Percentiles rank a stretch among this genome's conserved stretches.
Conservation (phyloP, 2,888 invertebrate genomes). For the Dynastes maya region DNA sequence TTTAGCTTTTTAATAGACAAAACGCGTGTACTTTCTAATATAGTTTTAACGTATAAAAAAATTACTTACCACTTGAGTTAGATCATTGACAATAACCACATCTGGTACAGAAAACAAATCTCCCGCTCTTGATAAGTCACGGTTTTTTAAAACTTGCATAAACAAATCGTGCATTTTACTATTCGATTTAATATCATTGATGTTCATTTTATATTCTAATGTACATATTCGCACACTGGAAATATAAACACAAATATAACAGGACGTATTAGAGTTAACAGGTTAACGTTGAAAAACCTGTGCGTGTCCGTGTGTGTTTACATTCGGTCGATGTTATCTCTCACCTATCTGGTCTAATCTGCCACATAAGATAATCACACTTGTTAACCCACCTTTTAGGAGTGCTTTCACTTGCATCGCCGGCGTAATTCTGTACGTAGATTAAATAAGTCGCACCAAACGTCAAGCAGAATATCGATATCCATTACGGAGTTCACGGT, state of each 20-base stretch:
- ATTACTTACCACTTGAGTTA: slow-evolving; percentile 85
- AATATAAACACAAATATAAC: slow-evolving; percentile 38
- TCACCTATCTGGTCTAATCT: slow-evolving; percentile 51
- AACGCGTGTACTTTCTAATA: background rate
- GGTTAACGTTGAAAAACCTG: slow-evolving; percentile 45
- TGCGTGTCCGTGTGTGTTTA: slow-evolving; percentile 31
- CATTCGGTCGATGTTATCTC: slow-evolving; percentile 38
- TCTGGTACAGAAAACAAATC: slow-evolving; percentile 93
- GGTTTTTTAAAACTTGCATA: slow-evolving; percentile 89
- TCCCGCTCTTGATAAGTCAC: slow-evolving; percentile 92
- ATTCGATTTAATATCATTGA: slow-evolving; percentile 49
- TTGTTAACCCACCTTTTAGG: slow-evolving; percentile 55
- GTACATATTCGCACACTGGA: slow-evolving; percentile 42
- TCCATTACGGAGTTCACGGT: slow-evolving; percentile 54
- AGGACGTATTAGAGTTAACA: slow-evolving; percentile 29
- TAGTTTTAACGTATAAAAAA: slow-evolving; percentile 1
- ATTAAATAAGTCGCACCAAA: slow-evolving; percentile 41
- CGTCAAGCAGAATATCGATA: slow-evolving; percentile 55
- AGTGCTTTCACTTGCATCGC: slow-evolving; percentile 53
- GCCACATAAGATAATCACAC: slow-evolving; percentile 55
- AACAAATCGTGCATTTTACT: slow-evolving; percentile 91
- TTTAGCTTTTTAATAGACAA: background rate
- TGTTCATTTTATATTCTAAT: slow-evolving; percentile 51
- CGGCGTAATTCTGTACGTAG: slow-evolving; percentile 35
- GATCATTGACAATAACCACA: slow-evolving; percentile 87